Conservation (phyloP, 2,888 invertebrate genomes). For the Aphidoletes aphidimyza region DNA sequence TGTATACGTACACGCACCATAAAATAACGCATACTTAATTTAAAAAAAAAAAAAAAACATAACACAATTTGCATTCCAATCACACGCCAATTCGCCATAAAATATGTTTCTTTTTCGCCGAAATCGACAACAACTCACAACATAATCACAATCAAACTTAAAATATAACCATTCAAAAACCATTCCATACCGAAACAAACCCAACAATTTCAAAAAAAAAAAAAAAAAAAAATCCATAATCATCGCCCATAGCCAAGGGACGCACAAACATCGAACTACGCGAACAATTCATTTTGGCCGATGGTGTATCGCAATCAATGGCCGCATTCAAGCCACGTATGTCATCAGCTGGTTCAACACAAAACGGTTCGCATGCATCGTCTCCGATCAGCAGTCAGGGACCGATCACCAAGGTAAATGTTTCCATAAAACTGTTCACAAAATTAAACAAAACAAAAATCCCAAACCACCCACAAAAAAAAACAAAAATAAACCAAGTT, state of each 20-base stretch:
- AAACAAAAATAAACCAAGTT: conserved; percentile 54
- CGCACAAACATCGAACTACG: conserved; percentile 99
- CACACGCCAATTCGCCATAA: no score
- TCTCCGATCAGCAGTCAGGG: conserved; percentile 73
- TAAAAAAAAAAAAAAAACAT: no score
- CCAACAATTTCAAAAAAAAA: no score
- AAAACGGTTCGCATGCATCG: conserved; percentile 70
- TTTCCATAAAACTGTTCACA: conserved; percentile 55
- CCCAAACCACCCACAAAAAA: conserved; percentile 31
- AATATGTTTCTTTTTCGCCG: neutral
- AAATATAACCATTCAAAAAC: conserved; percentile 21
- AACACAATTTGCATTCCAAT: no score
- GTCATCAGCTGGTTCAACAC: conserved; percentile 79
- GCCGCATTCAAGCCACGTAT: conserved; percentile 97
- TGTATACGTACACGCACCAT: no score
- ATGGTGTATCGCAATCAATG: conserved; percentile 99
- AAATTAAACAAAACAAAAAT: no score
- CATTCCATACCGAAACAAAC: conserved; percentile 1
- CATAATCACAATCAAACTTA: neutral
- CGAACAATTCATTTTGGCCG: conserved; percentile 98
- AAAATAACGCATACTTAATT: no score
- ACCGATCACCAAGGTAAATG: conserved; percentile 95
- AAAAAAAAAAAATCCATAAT: neutral
- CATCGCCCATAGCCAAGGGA: conserved; percentile 85
- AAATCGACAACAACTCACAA: neutral